Base-by-base conservation (phyloP, 2,888 invertebrate genomes). In the Caenorhabditis sp. region DNA sequence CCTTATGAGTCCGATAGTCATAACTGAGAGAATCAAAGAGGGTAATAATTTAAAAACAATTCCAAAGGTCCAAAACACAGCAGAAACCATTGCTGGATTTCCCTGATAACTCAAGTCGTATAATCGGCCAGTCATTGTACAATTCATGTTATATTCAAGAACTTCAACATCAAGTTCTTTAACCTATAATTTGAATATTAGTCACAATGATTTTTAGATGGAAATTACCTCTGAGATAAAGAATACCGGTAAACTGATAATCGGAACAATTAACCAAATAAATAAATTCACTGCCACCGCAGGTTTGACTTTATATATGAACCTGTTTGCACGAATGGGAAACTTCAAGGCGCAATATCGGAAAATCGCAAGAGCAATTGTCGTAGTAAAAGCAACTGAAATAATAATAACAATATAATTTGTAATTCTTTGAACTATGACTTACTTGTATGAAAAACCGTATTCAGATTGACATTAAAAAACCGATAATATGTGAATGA, bases 21-120 rank as follows among this genome's bases (percentile, higher is more conserved):
- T 63, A 43, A 83, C 64, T 25, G 76, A 71, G n/a, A 84, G 70
- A 27, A 82, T 56, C 31, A 80, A 21, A 17, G 77, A 81, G 2
- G 84, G 84, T 21, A 84, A 56, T 20, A 84, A 56, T 62, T 84
- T 84, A 65, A 84, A 73, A n/a, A 83, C 74, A 56, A 82, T 81
- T 14, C 84, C 84, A 62, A 83, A 84, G 43, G 80, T 70, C 84
- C 84, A 84, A 49, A 83, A 79, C 21, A 80, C 76, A 4, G 77
- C 73, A 4, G 82, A 73, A 23, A 84, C 75, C 17, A 83, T 62
- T 0, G 72, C 38, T 0, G 73, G 73, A 49, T 81, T 76, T 25
- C 75, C 76, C 58, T 75, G 68, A 53, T 71, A 77, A 50, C 69
- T 67, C 56, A 74, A 63, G 26, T 81, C 70, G 56, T 81, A 69